Base-by-base conservation (phyloP, 2,113 vertebrate species). In the Aegotheles bennettii region DNA sequence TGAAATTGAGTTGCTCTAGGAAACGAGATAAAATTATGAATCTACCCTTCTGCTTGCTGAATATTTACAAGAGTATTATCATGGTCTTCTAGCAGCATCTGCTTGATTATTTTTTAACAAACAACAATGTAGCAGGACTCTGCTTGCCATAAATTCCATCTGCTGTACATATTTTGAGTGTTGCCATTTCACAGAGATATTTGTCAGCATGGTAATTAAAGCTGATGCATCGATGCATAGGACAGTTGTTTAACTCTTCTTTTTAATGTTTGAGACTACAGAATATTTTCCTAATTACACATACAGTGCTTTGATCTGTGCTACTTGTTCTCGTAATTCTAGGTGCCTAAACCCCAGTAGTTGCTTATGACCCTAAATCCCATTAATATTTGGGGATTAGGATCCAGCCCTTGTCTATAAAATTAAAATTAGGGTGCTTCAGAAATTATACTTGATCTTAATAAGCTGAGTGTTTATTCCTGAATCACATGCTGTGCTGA, bases 71-170 rank as follows among this genome's bases (percentile, higher is more conserved):
- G 67, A 71, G 28, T 79, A 36, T 89, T 75, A 84, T 87, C 84
- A 82, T 73, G 84, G 51, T 63, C 73, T 92, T 91, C 53, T 48
- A 82, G 59, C 48, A 96, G 74, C 91, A 93, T 85, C 92, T 96
- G 93, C 69, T 94, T 96, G 91, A 94, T 94, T 95, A 64, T 86
- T 91, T 91, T 65, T 64, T 13, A 16, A 47, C 65, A 91, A 76
- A 11, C 25, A 80, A 65, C 79, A 87, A 16, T 21, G 36, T 40
- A 48, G 18, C 65, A 79, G 76, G 54, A 65, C 45, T 75, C 26
- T 93, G 74, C 64, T 91, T 96, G 61, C 69, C 54, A 80, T 89
- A 76, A 85, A 85, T 91, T 93, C 92, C 87, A 96, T 91, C 94
- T 96, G 94, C 56, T 95, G 19, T 71, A 61, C 60, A 36, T 94